Base-by-base conservation (phyloP, 2,113 vertebrate species). In the Centropristis striata region DNA sequence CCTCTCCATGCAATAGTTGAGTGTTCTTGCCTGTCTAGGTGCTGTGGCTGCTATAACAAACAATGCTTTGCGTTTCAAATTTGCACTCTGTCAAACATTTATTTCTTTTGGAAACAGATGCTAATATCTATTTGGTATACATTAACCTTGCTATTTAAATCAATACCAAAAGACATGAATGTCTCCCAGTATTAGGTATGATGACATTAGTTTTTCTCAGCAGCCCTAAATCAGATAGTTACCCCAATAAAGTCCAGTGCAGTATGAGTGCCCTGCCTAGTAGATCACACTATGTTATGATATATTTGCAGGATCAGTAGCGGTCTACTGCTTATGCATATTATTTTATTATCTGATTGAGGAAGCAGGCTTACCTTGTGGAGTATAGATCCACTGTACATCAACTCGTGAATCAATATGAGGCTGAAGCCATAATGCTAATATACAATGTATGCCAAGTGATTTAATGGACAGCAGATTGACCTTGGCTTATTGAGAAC, bases 401-500 rank as follows among this genome's bases (percentile, higher is more conserved):
- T 82, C 53, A 25, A 61, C 61, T 84, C 49, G 12, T 74, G 27
- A 69, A 84, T 89, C 84, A 14, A 90, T 91, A 84, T 27, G 16
- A 54, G 72, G 83, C 84, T 36, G 58, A 41, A 80, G 49, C 49
- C 36, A 54, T 61, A 78, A 84, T 81, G 32, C n/a, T 69, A 75
- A 86, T 81, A 16, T 84, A 69, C 54, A 51, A 49, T 78, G 59
- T 73, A 50, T 51, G 32, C 36, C 27, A 51, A 0, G 14, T 64
- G 55, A 80, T 67, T 39, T 57, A 54, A 23, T 69, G 49, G 58
- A 21, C 61, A 72, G 69, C n/a, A 1, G n/a, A 36, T 47, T 73
- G 69, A 80, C 86, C 78, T 80, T 80, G 51, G 71, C 46, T 81
- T 72, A 58, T 42, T 36, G 12, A 78, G 69, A 81, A 72, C 25